These are phyloP conservation scores for human DNA, from an alignment of 2,113 vertebrate species.

Conservation along the genomic window GRCh38 chr2:238038001-238038500, in stretches of 20 bases:
- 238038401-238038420: neutral
- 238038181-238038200: accelerated
- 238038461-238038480: neutral
- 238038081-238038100: neutral
- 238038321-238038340: too few species aligned
- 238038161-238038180: accelerated
- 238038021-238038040: neutral
- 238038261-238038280: neutral
- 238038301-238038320: accelerated
- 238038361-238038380: neutral
- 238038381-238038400: neutral
- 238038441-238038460: too few species aligned
- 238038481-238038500: neutral
- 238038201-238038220: neutral
- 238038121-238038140: neutral
- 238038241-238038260: neutral
- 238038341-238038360: neutral
- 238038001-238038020: accelerated
- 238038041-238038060: neutral
- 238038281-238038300: neutral
- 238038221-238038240: neutral
- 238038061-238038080: neutral
- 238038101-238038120: neutral
- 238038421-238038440: neutral
- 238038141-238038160: neutral